Percentiles rank a stretch among this genome's conserved stretches.
phyloP scores from a whole-genome alignment of 2,888 invertebrate species.

The Drosophila phalerata region DNA sequence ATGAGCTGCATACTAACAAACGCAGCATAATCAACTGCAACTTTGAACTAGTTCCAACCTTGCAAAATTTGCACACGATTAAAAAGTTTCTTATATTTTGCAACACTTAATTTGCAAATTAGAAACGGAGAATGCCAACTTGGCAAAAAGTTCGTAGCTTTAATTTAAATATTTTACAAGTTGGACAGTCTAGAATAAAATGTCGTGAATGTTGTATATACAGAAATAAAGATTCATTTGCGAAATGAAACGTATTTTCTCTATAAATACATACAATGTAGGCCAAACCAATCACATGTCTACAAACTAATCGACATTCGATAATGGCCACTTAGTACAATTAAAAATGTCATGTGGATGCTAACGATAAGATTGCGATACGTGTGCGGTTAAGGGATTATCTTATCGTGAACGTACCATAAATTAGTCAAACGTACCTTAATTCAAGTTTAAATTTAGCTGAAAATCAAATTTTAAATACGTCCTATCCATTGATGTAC shows the following conservation, averaged over 20 bases:
- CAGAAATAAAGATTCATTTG: background rate
- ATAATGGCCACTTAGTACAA: conserved; percentile 35
- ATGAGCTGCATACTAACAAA: conserved; percentile 19
- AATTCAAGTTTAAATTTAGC: background rate
- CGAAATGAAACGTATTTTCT: background rate
- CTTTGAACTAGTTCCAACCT: conserved; percentile 22
- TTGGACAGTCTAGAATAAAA: background rate
- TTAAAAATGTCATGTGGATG: conserved; percentile 47
- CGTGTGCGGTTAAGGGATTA: conserved; percentile 28
- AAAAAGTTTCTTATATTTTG: conserved; percentile 17
- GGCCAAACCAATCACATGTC: conserved; percentile 53
- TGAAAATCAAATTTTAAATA: conserved; percentile 13
- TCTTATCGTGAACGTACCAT: conserved; percentile 36
- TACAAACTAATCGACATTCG: conserved; percentile 31
- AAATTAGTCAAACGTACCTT: conserved; percentile 22
- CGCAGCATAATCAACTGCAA: conserved; percentile 10
- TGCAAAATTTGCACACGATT: background rate
- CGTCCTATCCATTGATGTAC: background rate
- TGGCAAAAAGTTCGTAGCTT: conserved; percentile 1
- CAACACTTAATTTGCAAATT: conserved; percentile 19
- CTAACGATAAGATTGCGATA: conserved; percentile 49
- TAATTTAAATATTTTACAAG: conserved; percentile 21
- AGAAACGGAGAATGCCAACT: conserved; percentile 1
- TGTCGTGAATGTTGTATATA: background rate
- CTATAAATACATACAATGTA: conserved; percentile 11